A percentile compares a stretch with the other conserved stretches of the same genome.
These are phyloP conservation scores for Desmophyllum pertusum DNA, from an alignment of 92 coral and sea anemone species.

Conservation along the genomic window DNA sequence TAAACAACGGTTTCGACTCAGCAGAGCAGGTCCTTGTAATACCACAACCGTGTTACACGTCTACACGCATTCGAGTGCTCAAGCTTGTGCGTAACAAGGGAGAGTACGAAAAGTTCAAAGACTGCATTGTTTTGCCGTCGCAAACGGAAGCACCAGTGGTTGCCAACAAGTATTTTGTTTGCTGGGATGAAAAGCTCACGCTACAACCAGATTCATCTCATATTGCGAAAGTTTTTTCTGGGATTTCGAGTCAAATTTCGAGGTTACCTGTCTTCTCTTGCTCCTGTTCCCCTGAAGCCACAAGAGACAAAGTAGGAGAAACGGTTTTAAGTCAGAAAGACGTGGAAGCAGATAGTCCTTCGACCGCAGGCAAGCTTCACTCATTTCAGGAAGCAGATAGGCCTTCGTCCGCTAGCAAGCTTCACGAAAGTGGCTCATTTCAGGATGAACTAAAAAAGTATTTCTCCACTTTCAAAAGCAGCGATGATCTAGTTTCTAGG, in stretches of 20 bases:
- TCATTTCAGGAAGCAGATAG: neutral
- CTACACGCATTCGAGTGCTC: slow-evolving; percentile 42
- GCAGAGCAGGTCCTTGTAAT: slow-evolving; percentile 58
- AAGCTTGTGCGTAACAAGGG: slow-evolving; percentile 33
- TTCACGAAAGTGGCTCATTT: neutral
- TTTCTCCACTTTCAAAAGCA: slow-evolving; percentile 34
- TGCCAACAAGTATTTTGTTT: slow-evolving; percentile 50
- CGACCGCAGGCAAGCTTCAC: too few species aligned
- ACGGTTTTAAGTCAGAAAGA: neutral
- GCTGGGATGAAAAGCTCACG: slow-evolving; percentile 53
- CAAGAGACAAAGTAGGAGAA: neutral
- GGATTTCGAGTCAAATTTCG: neutral
- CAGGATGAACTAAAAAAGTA: slow-evolving; percentile 24
- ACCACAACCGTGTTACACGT: slow-evolving; percentile 59
- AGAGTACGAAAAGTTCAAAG: slow-evolving; percentile 54
- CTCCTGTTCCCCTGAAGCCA: neutral
- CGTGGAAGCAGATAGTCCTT: neutral
- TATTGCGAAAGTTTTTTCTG: neutral
- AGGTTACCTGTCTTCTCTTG: neutral
- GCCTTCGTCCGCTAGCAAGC: neutral
- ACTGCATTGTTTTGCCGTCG: slow-evolving; percentile 54
- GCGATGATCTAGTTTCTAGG: slow-evolving; percentile 36
- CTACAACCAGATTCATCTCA: neutral
- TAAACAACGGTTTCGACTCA: slow-evolving; percentile 16
- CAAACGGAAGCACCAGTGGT: slow-evolving; percentile 38